These are phyloP conservation scores for Varanus komodoensis DNA, from an alignment of 2,113 vertebrate genomes.

Conservation along the genomic window DNA sequence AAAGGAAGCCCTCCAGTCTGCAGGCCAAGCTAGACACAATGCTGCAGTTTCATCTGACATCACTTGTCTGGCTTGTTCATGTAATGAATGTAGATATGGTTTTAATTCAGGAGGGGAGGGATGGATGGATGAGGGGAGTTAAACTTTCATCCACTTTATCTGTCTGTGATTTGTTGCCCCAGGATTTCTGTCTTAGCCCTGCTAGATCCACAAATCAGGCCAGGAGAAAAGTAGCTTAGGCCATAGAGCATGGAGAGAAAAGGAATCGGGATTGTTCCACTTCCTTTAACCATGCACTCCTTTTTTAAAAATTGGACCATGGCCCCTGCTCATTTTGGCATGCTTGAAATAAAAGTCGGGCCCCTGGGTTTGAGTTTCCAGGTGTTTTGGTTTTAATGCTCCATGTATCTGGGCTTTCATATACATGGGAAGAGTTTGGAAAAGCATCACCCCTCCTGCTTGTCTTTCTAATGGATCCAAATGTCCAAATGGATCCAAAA, in stretches of 20 bases:
- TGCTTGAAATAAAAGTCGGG: background rate
- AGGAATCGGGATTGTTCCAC: background rate
- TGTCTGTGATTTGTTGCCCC: background rate
- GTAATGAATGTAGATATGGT: background rate
- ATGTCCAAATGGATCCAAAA: background rate
- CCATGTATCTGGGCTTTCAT: background rate
- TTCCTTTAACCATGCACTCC: background rate
- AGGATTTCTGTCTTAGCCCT: background rate
- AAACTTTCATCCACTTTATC: background rate
- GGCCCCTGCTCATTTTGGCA: background rate
- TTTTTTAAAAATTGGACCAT: background rate
- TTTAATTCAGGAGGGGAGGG: conserved; percentile 3
- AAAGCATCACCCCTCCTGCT: background rate
- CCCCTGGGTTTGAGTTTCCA: background rate
- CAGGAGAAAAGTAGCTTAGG: background rate
- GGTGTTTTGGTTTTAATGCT: background rate
- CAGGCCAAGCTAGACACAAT: background rate
- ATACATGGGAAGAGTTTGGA: background rate
- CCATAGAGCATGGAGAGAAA: background rate
- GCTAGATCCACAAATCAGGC: background rate
- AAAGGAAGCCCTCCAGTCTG: background rate
- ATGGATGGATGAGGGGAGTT: background rate
- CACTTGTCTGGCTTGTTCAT: conserved; percentile 1
- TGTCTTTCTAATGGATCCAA: too few species aligned
- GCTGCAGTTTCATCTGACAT: background rate